These are phyloP conservation scores for Patiria miniata DNA, from an alignment of 35 echinoderm and acorn worm species.

Conservation along the genomic window DNA sequence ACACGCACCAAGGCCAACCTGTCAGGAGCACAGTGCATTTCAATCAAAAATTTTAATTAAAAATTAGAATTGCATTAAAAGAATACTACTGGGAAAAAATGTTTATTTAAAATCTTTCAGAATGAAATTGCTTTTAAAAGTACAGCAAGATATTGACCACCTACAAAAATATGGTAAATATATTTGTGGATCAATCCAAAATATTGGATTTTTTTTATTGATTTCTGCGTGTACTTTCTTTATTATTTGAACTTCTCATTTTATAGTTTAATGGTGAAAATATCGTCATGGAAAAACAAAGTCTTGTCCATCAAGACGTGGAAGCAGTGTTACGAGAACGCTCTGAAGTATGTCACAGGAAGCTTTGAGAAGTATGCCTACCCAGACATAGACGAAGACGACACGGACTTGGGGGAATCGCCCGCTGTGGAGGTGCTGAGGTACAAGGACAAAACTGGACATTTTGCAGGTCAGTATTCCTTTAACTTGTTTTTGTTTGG, in stretches of 20 bases:
- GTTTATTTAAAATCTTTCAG: too few relatives aligned
- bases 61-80: too few relatives aligned
- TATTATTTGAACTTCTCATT: not conserved
- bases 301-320: constrained; percentile 32
- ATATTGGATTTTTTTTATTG: not conserved
- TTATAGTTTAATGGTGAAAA: constrained; percentile 9
- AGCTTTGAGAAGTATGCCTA: constrained; percentile 23
- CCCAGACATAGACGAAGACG: constrained; percentile 8
- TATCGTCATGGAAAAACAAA: not conserved
- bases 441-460: constrained; percentile 44
- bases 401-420: constrained; percentile 44
- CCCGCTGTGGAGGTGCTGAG: constrained; percentile 57
- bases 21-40: too few relatives aligned
- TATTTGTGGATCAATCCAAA: too few relatives aligned
- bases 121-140: too few relatives aligned
- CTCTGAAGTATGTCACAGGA: constrained; percentile 20
- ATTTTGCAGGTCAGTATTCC: constrained; percentile 43
- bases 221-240: too few relatives aligned
- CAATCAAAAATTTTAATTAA: too few relatives aligned
- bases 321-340: constrained; percentile 25
- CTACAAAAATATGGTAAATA: too few relatives aligned
- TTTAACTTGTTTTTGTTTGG: not conserved
- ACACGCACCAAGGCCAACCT: too few relatives aligned
- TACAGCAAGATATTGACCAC: too few relatives aligned
- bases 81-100: too few relatives aligned